Base-by-base conservation (phyloP, 92 coral and sea anemone genomes). In the Galaxea fascicularis region DNA sequence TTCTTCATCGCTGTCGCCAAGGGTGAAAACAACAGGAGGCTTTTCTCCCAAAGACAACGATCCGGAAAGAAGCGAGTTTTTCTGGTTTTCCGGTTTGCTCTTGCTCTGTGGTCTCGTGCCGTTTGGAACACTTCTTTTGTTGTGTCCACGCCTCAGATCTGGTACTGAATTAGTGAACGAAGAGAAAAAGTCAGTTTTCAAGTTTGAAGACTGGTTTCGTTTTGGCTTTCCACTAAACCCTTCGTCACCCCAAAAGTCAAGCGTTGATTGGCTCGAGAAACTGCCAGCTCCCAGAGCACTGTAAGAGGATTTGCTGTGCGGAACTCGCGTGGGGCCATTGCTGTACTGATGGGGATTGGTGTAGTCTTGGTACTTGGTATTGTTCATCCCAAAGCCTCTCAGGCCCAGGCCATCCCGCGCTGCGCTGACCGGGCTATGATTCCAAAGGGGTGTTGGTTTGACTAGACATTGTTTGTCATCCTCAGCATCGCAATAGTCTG, bases 321-420 rank as follows among this genome's bases (percentile, higher is more conserved):
- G 44, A 7, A 63, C 35, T 15, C 68, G 46, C 26, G 26, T 63
- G 39, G 88, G 85, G 4, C 89, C 89, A 52, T 92, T 87, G n/a
- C 74, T 65, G 64, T 89, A 82, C 57, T 89, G 91, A 73, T 85
- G 87, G n/a, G 91, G 92, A 31, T 91, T 88, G 26, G 74, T 76
- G 64, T 91, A 88, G 1, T 91, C 90, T 22, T 79, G 73, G 21
- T 88, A 91, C 35, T 25, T 71, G 22, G 62, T 47, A 28, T 77
- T 73, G 18, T 73, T 71, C 27, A 79, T 10, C 53, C 41, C 39
- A 41, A 24, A 41, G 20, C 22, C 21, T 77, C 21, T 47, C 62
- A 58, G 63, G 0, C 56, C 75, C 75, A 22, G 20, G 12, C 35
- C 78, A n/a, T 21, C 58, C 35, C 47, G 57, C 8, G 56, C 57